A percentile compares a stretch with the other conserved stretches of the same genome.
phyloP scores from a whole-genome alignment of 2,888 invertebrate genomes.

The Ornithoptera priamus region DNA sequence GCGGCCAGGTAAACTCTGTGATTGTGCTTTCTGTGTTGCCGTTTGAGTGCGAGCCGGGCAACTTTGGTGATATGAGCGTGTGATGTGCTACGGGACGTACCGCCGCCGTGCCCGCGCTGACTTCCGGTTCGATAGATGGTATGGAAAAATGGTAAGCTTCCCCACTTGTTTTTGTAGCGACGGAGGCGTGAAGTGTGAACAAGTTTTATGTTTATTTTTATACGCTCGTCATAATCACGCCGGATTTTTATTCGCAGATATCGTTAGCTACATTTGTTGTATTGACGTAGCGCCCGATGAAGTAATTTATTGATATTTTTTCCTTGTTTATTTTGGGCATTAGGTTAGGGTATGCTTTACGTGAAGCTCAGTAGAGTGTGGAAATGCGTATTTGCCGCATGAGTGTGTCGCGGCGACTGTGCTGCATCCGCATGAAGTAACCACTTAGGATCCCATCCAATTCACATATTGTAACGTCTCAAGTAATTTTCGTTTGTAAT shows the following conservation, averaged over 20 bases:
- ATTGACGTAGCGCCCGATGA: background rate
- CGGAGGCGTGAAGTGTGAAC: conserved; percentile 47
- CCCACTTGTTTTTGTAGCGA: conserved; percentile 45
- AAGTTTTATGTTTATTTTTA: conserved; percentile 34
- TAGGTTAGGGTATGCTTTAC: conserved; percentile 36
- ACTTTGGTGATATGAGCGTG: conserved; percentile 51
- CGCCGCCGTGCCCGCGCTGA: conserved; percentile 39
- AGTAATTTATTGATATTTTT: background rate
- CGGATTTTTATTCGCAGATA: background rate
- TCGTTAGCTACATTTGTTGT: background rate
- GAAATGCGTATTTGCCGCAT: conserved; percentile 42
- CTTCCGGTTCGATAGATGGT: conserved; percentile 54
- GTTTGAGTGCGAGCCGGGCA: conserved; percentile 40
- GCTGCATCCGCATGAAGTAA: conserved; percentile 31
- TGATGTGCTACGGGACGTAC: conserved; percentile 62
- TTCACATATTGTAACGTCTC: conserved; percentile 21
- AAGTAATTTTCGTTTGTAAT: background rate
- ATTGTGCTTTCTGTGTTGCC: conserved; percentile 56
- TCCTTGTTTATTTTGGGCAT: conserved; percentile 1
- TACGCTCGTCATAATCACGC: conserved; percentile 1
- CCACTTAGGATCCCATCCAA: conserved; percentile 20
- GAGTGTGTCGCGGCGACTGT: conserved; percentile 36
- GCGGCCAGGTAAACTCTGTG: conserved; percentile 52
- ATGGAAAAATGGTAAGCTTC: conserved; percentile 69
- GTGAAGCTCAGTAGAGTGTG: conserved; percentile 36